Percentiles rank a stretch among this genome's conserved stretches.
Conservation (phyloP, 1,140 invertebrate species). For the Meloidogyne floridensis region DNA sequence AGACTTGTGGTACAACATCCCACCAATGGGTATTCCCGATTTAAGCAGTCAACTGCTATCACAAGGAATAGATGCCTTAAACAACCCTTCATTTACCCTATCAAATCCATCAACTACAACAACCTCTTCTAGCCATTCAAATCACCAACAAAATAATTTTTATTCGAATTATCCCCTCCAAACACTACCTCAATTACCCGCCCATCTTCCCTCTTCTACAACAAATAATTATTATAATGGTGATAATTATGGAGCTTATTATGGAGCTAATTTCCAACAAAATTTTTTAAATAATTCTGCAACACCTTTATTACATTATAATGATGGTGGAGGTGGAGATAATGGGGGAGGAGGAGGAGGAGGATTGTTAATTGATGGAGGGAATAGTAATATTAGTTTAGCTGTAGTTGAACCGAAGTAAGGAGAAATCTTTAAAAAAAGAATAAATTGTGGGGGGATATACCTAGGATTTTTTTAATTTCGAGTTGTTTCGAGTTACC, state of each 20-base stretch:
- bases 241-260: not conserved
- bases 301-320: not conserved
- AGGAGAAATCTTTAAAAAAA: not conserved
- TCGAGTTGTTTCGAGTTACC: too few relatives aligned
- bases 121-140: not conserved
- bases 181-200: not conserved
- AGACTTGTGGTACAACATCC: not conserved
- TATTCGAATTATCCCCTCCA: not conserved
- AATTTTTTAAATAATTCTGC: not conserved
- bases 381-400: not conserved
- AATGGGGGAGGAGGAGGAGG: not conserved
- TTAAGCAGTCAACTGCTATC: not conserved
- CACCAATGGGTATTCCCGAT: not conserved
- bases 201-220: not conserved
- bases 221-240: constrained; percentile 7
- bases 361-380: not conserved
- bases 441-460: too few relatives aligned
- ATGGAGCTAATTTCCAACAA: not conserved
- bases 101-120: not conserved
- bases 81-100: not conserved
- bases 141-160: not conserved
- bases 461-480: too few relatives aligned
- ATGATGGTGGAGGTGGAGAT: not conserved
- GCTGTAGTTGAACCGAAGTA: constrained; percentile 1
- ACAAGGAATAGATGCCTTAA: constrained; percentile 6